A percentile compares a stretch with the other conserved stretches of the same genome.
phyloP scores from a whole-genome alignment of 2,797 vertebrate genomes.

The Phataginus tetradactyla region DNA sequence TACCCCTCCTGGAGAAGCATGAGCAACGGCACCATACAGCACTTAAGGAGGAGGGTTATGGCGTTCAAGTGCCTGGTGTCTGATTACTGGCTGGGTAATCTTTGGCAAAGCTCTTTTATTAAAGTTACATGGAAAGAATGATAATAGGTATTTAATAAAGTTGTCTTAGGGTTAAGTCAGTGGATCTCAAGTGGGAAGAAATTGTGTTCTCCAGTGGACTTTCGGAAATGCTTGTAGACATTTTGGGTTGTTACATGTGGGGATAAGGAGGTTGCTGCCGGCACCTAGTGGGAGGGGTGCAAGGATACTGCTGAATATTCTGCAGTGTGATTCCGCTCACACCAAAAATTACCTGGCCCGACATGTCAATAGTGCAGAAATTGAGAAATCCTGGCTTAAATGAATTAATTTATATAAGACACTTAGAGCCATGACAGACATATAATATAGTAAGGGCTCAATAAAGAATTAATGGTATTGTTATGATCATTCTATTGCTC shows the following conservation, averaged over 20 bases:
- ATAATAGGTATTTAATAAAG: neutral
- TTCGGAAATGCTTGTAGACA: neutral
- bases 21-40: neutral
- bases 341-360: neutral
- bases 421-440: neutral
- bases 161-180: neutral
- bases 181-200: neutral
- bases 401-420: neutral
- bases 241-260: neutral
- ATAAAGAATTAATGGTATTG: neutral
- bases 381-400: neutral
- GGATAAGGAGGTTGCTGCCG: neutral
- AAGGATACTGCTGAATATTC: neutral
- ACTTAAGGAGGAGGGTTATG: neutral
- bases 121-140: neutral
- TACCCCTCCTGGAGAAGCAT: neutral
- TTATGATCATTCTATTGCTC: neutral
- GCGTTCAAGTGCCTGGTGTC: neutral
- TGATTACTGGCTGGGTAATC: neutral
- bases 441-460: neutral
- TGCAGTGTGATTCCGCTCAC: too few relatives aligned
- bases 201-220: neutral
- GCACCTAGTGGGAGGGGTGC: neutral
- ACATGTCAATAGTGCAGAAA: neutral
- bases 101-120: neutral